Evolutionary conservation across 2,113 vertebrate species (phyloP).

Genomic region (Micronycteris hirsuta): DNA sequence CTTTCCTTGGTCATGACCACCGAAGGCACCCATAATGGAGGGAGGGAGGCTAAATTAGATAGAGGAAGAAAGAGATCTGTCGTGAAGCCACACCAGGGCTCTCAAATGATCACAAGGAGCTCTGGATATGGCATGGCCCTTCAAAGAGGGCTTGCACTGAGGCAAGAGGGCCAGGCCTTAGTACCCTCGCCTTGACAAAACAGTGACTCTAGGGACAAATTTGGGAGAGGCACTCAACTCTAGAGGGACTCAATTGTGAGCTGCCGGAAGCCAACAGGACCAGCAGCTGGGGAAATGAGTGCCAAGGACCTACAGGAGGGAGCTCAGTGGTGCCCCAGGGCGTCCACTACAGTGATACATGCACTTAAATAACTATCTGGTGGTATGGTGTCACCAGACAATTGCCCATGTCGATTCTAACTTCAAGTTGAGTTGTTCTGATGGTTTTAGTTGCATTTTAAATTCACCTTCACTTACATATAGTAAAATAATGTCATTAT

Average conservation of each 20-base stretch:
- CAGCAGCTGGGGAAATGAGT: not conserved
- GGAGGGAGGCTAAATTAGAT: not conserved
- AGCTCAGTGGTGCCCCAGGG: not conserved
- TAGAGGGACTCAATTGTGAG: not conserved
- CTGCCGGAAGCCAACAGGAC: not conserved
- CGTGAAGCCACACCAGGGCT: accelerated
- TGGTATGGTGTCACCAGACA: not conserved
- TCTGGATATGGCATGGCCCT: not conserved
- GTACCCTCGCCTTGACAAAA: not conserved
- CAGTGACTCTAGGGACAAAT: not conserved
- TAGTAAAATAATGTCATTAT: not conserved
- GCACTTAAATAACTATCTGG: not conserved
- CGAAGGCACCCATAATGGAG: not conserved
- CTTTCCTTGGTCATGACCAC: not conserved
- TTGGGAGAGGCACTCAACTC: not conserved
- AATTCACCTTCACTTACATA: not conserved
- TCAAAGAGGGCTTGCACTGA: not conserved
- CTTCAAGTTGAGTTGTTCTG: not conserved
- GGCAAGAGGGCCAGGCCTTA: not conserved
- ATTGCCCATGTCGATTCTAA: not conserved
- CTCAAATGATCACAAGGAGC: not conserved
- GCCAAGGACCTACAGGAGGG: not conserved
- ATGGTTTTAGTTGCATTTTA: constrained; percentile 4
- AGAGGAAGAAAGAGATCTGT: not conserved
- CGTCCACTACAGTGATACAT: not conserved